phyloP scores from a whole-genome alignment of 1,140 invertebrate species.

The Melanaphis sacchari region DNA sequence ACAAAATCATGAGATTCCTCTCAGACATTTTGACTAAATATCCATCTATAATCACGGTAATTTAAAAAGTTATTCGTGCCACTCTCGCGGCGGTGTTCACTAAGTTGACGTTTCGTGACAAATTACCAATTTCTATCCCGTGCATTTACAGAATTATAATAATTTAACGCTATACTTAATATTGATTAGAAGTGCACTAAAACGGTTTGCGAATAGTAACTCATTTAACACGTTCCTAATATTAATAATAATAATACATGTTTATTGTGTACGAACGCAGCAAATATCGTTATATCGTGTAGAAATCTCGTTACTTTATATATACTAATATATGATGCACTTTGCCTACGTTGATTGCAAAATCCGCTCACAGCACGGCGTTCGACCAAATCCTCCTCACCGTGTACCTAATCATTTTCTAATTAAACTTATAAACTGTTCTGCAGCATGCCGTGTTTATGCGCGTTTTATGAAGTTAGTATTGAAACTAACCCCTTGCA shows the following conservation, averaged over 20 bases:
- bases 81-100: not conserved
- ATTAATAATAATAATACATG: not conserved
- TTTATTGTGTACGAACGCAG: not conserved
- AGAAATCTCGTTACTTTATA: not conserved
- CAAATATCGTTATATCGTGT: not conserved
- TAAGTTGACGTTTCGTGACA: not conserved
- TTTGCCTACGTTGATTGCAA: constrained; percentile 24
- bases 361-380: not conserved
- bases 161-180: not conserved
- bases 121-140: not conserved
- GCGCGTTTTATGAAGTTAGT: constrained; percentile 44
- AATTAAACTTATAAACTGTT: constrained; percentile 42
- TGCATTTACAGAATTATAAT: not conserved
- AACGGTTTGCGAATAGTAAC: not conserved
- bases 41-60: not conserved
- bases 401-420: constrained; percentile 5
- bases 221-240: not conserved
- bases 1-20: not conserved
- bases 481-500: constrained; percentile 38
- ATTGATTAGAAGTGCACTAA: not conserved
- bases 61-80: not conserved
- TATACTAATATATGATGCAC: not conserved
- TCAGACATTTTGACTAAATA: not conserved
- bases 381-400: not conserved
- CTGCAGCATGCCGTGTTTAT: not conserved